Base-by-base conservation (phyloP, 2,888 invertebrate genomes). In the Drosophila imparisetae region DNA sequence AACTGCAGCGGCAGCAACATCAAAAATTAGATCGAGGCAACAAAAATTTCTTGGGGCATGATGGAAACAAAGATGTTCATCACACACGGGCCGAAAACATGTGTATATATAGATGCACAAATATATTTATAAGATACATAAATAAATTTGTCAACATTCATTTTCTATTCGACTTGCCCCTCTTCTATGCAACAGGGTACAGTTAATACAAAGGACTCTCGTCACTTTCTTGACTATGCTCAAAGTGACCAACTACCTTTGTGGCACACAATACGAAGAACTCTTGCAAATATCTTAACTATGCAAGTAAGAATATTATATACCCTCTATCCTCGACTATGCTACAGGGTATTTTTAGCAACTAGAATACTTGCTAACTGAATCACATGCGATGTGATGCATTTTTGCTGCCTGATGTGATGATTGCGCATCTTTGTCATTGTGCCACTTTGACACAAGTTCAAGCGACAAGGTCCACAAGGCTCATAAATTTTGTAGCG, bases 371-470 rank as follows among this genome's bases (percentile, higher is more conserved):
- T 52, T 52, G 62, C 59, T 58, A 48, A 63, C 10, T 49, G 48
- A 30, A 40, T 29, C n/a, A 76, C 30, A 48, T 45, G 49, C 30
- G 61, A 32, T 58, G 52, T 18, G 38, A 27, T 45, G 65, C 48
- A 66, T 58, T 38, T 50, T 29, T 52, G 62, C 30, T 38, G 79
- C 30, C 48, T 38, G 54, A 68, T 32, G 48, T 71, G 64, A 59
- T 59, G 59, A 64, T 57, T 52, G 66, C 54, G 60, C 38, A 63
- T 67, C 73, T 78, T 72, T 84, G 85, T 87, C 85, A 87, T 83
- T 86, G 81, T 72, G 74, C 81, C 80, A 85, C 86, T 80, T 84
- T 75, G 84, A 76, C 83, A 76, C 89, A 86, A 86, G 86, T 86
- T 86, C 86, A 86, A 88, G 89, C 84, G 57, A 77, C 89, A 86